Conservation (phyloP, 2,113 vertebrate species). For the Ctenomys sociabilis region DNA sequence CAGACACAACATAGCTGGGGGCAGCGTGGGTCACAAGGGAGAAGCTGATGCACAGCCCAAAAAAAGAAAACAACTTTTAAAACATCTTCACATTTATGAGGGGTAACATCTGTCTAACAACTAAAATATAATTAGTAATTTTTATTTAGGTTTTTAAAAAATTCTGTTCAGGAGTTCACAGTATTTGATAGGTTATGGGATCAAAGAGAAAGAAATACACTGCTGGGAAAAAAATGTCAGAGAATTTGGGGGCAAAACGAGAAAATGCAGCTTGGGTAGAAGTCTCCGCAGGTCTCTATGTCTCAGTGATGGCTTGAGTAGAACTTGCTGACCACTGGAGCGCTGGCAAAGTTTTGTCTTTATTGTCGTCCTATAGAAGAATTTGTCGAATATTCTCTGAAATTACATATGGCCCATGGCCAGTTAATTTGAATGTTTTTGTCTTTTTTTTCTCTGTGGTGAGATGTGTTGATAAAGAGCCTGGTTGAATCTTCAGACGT, state of each 20-base stretch:
- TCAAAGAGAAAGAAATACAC: neutral
- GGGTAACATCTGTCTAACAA: neutral
- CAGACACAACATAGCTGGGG: neutral
- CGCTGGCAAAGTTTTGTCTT: neutral
- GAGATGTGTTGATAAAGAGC: neutral
- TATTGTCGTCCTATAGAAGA: neutral
- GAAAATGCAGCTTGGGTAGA: neutral
- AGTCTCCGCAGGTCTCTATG: neutral
- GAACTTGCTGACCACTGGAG: neutral
- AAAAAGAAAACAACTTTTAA: neutral
- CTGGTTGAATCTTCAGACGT: neutral
- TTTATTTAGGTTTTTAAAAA: slow-evolving; percentile 21
- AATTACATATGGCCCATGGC: neutral
- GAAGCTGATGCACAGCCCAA: neutral
- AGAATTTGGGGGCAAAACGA: neutral
- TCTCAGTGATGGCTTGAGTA: neutral
- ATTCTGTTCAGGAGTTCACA: neutral
- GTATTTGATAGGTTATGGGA: neutral
- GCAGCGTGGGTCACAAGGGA: neutral
- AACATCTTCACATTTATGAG: neutral
- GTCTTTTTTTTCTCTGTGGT: neutral
- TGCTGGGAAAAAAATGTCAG: neutral
- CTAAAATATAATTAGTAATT: neutral
- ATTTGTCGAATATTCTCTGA: neutral
- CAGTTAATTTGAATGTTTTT: neutral